Conservation (phyloP, 2,888 invertebrate genomes). For the Taphrorychus bicolor region DNA sequence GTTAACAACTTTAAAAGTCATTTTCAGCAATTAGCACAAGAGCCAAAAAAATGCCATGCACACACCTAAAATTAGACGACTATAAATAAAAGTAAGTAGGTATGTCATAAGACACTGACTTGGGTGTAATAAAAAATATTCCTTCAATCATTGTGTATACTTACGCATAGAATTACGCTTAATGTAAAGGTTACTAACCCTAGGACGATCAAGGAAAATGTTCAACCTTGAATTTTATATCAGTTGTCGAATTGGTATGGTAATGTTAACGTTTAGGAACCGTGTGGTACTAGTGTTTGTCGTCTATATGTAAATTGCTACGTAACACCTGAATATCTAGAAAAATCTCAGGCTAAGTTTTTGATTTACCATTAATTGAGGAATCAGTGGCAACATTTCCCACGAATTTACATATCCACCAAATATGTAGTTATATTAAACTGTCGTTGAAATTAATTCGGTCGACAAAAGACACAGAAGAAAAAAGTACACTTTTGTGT, state of each 20-base stretch:
- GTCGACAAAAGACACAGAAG: too few relatives aligned
- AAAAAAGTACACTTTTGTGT: too few relatives aligned
- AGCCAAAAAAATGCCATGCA: background rate
- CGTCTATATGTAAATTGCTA: background rate
- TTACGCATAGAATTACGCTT: background rate
- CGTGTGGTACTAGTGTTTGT: background rate
- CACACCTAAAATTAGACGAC: background rate
- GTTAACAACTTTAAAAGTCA: too few relatives aligned
- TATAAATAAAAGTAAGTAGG: background rate
- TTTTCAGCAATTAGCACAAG: too few relatives aligned
- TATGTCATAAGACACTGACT: background rate
- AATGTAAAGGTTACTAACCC: constrained; percentile 11
- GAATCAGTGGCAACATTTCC: too few relatives aligned
- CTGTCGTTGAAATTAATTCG: too few relatives aligned
- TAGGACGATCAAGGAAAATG: constrained; percentile 12
- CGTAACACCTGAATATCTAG: background rate
- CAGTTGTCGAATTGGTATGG: constrained; percentile 13
- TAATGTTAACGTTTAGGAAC: constrained; percentile 27
- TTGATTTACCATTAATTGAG: too few relatives aligned
- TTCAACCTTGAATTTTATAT: constrained; percentile 27
- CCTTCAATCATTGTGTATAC: background rate
- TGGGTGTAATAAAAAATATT: background rate
- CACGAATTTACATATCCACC: too few relatives aligned
- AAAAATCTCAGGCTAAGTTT: too few relatives aligned
- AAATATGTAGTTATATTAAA: too few relatives aligned